A percentile compares a stretch with the other conserved stretches of the same genome.
Conservation (phyloP, 2,888 invertebrate genomes). For the Zygothrica quintamaculata region DNA sequence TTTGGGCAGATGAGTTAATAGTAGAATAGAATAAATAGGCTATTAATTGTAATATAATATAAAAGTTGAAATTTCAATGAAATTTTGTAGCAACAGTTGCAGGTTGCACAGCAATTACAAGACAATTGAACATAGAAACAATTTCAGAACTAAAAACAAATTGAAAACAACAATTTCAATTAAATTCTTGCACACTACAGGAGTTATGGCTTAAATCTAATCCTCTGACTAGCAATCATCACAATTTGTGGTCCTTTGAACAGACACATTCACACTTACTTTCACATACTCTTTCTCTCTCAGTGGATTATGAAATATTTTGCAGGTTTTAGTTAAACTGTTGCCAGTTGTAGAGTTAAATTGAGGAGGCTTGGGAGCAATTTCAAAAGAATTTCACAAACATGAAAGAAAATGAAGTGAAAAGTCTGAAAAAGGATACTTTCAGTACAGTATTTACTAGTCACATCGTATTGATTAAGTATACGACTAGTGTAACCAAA, state of each 20-base stretch:
- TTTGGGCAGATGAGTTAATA: too few relatives aligned
- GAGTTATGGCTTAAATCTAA: constrained; percentile 58
- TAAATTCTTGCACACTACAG: constrained; percentile 54
- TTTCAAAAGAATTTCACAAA: too few relatives aligned
- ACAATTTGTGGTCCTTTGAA: constrained; percentile 38
- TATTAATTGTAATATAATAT: too few relatives aligned
- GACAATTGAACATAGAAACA: neutral
- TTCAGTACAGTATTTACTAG: neutral
- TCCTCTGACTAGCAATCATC: constrained; percentile 50
- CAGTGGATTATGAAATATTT: too few relatives aligned
- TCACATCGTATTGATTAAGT: constrained; percentile 3
- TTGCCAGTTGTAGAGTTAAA: too few relatives aligned
- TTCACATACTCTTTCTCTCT: too few relatives aligned
- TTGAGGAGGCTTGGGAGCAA: too few relatives aligned
- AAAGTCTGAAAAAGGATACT: too few relatives aligned
- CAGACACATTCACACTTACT: neutral
- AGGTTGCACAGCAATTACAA: constrained; percentile 2
- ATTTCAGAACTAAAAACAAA: neutral
- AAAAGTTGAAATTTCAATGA: neutral
- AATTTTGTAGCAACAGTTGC: constrained; percentile 8
- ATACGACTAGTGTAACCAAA: neutral
- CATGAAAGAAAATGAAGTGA: too few relatives aligned
- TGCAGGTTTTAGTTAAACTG: too few relatives aligned
- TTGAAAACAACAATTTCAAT: constrained; percentile 55
- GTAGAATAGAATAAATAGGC: too few relatives aligned